These are phyloP conservation scores for Synergus laeviventris DNA, from an alignment of 2,888 invertebrate species.

Conservation along the genomic window DNA sequence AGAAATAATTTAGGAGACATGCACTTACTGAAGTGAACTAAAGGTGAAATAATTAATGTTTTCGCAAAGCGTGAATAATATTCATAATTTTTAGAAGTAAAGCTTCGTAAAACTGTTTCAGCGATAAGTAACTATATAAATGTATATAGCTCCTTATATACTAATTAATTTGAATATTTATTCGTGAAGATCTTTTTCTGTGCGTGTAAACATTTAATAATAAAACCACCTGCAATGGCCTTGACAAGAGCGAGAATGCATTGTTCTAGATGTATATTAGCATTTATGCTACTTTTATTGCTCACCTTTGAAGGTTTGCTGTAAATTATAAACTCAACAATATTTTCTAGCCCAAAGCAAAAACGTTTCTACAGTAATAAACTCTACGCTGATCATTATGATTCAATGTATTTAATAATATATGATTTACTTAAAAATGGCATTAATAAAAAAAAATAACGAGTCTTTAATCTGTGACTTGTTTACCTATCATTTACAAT, in stretches of 20 bases:
- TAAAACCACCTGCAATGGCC: not conserved
- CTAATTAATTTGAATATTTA: too few relatives aligned
- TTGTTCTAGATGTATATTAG: constrained; percentile 10
- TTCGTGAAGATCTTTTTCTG: too few relatives aligned
- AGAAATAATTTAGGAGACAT: not conserved
- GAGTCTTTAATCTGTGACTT: not conserved
- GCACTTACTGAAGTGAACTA: not conserved
- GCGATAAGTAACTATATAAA: too few relatives aligned
- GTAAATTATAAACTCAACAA: not conserved
- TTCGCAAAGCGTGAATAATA: not conserved
- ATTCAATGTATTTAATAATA: not conserved
- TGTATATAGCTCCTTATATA: too few relatives aligned
- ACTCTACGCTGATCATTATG: constrained; percentile 7
- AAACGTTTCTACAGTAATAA: constrained; percentile 12
- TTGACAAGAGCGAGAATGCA: not conserved
- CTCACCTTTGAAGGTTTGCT: not conserved
- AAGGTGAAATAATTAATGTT: not conserved
- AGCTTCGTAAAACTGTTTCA: not conserved
- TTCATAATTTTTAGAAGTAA: not conserved
- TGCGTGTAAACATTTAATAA: not conserved
- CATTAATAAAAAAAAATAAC: not conserved
- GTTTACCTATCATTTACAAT: constrained; percentile 2
- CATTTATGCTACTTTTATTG: constrained; percentile 6
- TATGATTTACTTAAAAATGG: not conserved
- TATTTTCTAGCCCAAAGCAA: not conserved